Evolutionary conservation across 2,113 vertebrate genomes (phyloP), one percentile per base, ranked within the genome.

Genomic region (Mesocricetus auratus): DNA sequence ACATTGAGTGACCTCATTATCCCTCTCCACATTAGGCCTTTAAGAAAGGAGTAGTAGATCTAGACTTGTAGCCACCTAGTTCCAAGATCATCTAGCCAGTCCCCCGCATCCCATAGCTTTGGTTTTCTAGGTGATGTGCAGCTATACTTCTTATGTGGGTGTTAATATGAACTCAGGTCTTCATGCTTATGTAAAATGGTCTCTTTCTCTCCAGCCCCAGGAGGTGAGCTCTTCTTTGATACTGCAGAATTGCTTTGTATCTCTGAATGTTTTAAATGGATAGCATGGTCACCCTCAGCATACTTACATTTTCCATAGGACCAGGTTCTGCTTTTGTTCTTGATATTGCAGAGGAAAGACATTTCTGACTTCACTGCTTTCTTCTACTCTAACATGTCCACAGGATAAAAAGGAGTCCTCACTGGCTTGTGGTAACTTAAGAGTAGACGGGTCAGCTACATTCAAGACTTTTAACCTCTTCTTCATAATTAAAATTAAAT

Each of bases 401-500:
- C 12, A 42, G 56, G 13, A 39, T 42, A 60, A 60, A 60, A 82
- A 60, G 22, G 21, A 60, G 13, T 60, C n/a, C 39, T 83, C 42
- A 60, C 36, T 60, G 79, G 22, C 79, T 60, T 60, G 13, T 82
- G 36, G 56, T 83, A 83, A 7, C n/a, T 62, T 60, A 82, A 60
- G 56, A 60, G 24, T 60, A 24, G 36, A 60, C 6, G 22, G 79
- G 36, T 58, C 56, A 82, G 56, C 36, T 82, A 39, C n/a, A 83
- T 42, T 60, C 26, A 64, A 45, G 26, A 66, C 16, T 66, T 68
- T 21, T 90, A 81, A 22, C 8, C 85, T 75, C 22, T 91, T 26
- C 58, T 95, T 88, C 83, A 73, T 62, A 94, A 92, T 83, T 83
- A 88, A 95, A 89, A 69, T 69, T 13, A 90, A 89, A 36, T 47